phyloP scores from a whole-genome alignment of 2,113 vertebrate genomes.

The Octodon degus region DNA sequence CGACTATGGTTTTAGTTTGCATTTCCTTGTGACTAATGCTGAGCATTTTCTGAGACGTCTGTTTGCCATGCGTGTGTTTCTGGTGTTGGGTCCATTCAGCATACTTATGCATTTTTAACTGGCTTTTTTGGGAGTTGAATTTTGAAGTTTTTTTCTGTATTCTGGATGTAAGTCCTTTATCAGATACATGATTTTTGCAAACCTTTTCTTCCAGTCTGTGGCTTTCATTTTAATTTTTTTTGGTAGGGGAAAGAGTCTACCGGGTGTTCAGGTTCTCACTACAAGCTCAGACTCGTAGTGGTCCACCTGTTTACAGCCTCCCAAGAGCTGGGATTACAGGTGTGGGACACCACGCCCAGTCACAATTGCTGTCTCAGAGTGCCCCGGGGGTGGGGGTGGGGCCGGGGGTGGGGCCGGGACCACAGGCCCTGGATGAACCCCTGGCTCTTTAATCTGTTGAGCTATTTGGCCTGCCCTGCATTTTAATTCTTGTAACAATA shows the following conservation, averaged over 20 bases:
- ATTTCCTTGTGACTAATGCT: slow-evolving; percentile 45
- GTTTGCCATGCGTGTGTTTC: neutral
- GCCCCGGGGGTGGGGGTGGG: too few relatives aligned
- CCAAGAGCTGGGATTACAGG: too few relatives aligned
- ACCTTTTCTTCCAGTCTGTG: slow-evolving; percentile 11
- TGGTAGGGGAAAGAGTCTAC: too few relatives aligned
- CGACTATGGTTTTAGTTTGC: slow-evolving; percentile 35
- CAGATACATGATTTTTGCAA: neutral
- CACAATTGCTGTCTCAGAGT: too few relatives aligned
- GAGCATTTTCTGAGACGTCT: neutral
- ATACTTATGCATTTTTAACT: slow-evolving; percentile 23
- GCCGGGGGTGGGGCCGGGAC: too few relatives aligned
- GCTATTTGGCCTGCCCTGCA: neutral
- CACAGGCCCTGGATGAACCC: too few relatives aligned
- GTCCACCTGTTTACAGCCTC: too few relatives aligned
- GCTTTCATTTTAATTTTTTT: slow-evolving; percentile 1
- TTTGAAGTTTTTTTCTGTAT: slow-evolving; percentile 12
- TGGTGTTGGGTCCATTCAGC: neutral
- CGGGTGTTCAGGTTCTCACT: too few relatives aligned
- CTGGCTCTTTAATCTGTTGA: too few relatives aligned
- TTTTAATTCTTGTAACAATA: slow-evolving; percentile 24
- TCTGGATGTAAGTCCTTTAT: slow-evolving; percentile 16
- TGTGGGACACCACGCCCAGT: too few relatives aligned
- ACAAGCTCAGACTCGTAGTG: too few relatives aligned
- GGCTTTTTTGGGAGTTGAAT: neutral